These are phyloP conservation scores for Pseudochaenichthys georgianus DNA, from an alignment of 2,797 vertebrate species.

Conservation along the genomic window DNA sequence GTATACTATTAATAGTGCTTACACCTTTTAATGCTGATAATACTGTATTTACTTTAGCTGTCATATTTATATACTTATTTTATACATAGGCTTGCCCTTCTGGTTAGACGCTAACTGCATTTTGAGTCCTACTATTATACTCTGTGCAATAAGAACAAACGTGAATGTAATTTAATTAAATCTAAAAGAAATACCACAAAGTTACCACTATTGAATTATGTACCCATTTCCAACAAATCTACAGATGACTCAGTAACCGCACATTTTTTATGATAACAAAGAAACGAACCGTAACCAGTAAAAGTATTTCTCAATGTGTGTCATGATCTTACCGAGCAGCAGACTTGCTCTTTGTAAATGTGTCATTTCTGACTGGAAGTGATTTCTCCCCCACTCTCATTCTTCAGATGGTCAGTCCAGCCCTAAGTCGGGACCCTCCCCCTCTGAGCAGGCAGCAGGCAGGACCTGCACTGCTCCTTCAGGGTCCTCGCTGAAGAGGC, in stretches of 20 bases:
- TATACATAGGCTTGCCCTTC: too few species aligned
- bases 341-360: not conserved
- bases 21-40: too few species aligned
- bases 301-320: not conserved
- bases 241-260: not conserved
- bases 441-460: slow-evolving; percentile 71
- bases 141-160: too few species aligned
- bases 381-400: slow-evolving; percentile 3
- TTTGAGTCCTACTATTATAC: too few species aligned
- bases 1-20: too few species aligned
- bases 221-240: not conserved
- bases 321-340: not conserved
- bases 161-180: too few species aligned
- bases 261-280: not conserved
- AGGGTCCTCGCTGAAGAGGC: slow-evolving; percentile 86
- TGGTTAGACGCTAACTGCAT: too few species aligned
- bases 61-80: too few species aligned
- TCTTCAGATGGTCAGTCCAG: slow-evolving; percentile 78
- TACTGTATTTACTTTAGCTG: too few species aligned
- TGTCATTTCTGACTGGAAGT: not conserved
- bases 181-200: not conserved
- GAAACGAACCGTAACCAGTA: not conserved
- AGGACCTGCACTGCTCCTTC: slow-evolving; percentile 61
- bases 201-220: not conserved
- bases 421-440: slow-evolving; percentile 77